Evolutionary conservation across 2,113 vertebrate species (phyloP).

Genomic region (Monopterus albus): DNA sequence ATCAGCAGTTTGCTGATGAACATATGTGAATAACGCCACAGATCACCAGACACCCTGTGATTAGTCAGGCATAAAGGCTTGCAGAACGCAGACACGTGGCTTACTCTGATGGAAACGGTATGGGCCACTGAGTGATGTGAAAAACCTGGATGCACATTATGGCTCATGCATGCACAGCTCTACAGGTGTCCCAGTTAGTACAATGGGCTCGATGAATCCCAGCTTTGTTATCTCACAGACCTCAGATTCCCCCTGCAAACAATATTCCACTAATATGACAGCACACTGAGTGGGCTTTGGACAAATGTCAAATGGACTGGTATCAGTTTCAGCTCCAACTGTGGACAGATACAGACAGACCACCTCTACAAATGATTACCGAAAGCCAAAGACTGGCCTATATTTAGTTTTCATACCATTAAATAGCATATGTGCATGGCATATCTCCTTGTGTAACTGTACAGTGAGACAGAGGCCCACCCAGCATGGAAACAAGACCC

Average conservation of each 20-base stretch:
- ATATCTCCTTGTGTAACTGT: constrained; percentile 47
- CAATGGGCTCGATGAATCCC: neutral
- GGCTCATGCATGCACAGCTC: neutral
- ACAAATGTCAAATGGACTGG: constrained; percentile 18
- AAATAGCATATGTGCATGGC: constrained; percentile 59
- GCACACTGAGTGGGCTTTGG: constrained; percentile 3
- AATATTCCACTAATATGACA: constrained; percentile 7
- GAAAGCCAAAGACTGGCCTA: constrained; percentile 40
- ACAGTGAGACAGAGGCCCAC: constrained; percentile 67
- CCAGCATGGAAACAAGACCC: constrained; percentile 65
- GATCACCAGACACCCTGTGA: constrained; percentile 39
- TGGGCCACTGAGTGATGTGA: neutral
- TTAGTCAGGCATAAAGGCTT: constrained; percentile 45
- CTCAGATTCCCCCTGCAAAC: neutral
- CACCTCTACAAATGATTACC: constrained; percentile 1
- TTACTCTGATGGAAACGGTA: constrained; percentile 8
- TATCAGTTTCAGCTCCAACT: constrained; percentile 17
- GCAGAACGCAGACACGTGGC: constrained; percentile 37
- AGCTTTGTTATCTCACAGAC: constrained; percentile 12
- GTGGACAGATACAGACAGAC: neutral
- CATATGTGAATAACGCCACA: constrained; percentile 51
- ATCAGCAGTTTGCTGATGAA: constrained; percentile 50
- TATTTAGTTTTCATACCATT: constrained; percentile 49
- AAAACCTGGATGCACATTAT: neutral
- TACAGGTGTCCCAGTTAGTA: neutral